Evolutionary conservation across 2,888 invertebrate species (phyloP), one percentile per base, ranked within the genome.

Genomic region (Megaustenia siamemsis): DNA sequence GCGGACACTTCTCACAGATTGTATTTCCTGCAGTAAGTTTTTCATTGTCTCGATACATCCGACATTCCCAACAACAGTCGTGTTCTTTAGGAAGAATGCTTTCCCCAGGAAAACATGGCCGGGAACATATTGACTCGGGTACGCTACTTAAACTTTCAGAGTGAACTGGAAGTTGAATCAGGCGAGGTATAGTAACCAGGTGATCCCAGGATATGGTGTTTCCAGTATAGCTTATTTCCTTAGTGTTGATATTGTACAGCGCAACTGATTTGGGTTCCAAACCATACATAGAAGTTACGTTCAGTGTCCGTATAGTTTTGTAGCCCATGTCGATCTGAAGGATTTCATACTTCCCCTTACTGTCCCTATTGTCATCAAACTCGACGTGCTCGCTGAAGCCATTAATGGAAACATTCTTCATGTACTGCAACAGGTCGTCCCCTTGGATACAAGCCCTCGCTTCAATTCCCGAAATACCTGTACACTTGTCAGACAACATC

Each of bases 51-150:
- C 84, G 83, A 80, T 90, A 90, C n/a, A 69, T 45, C n/a, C 88
- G 63, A 78, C 91, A 91, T 60, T 87, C 85, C 90, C 90, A 91
- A 87, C 91, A 91, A 82, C 91, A 90, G 38, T 82, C 71, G 8
- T 86, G 86, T 69, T 88, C 87, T 21, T 80, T 81, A 43, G 81
- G 85, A 1, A 89, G 86, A 4, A 86, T 84, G 75, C 88, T 86
- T 82, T 89, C 84, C 0, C 90, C 89, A n/a, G 71, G 32, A 15
- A 76, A 53, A 82, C 91, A 91, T n/a, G 85, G 83, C n/a, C 86
- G 68, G 76, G 88, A 88, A 85, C 91, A 91, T 8, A 85, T 79
- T 1, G 88, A 88, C 45, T 53, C 78, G 24, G 82, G 82, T 10
- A 45, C 12, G 21, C 2, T 12, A 1, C 1, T 5, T 5, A 32